Conservation (phyloP, 2,888 invertebrate genomes). For the Sceliomorpha sp. region DNA sequence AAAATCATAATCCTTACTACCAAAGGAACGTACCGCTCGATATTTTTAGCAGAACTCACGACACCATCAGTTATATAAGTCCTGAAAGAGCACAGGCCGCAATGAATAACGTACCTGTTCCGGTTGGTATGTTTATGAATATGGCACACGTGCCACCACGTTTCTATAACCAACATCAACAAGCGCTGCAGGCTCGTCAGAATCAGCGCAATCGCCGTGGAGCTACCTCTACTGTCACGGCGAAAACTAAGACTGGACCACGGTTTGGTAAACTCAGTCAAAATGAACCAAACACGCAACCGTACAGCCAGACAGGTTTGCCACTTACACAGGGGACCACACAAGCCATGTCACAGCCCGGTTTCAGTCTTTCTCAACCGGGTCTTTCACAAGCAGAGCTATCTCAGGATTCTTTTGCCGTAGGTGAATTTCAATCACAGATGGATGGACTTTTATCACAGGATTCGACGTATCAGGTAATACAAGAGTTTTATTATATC, state of each 20-base stretch:
- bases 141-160: constrained; percentile 90
- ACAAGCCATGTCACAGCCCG: constrained; percentile 83
- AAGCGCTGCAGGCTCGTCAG: constrained; percentile 84
- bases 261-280: constrained; percentile 82
- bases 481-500: too few species aligned
- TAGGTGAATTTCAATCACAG: constrained; percentile 93
- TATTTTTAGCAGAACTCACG: constrained; percentile 88
- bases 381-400: constrained; percentile 88
- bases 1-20: constrained; percentile 77
- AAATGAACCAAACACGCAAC: constrained; percentile 88
- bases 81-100: constrained; percentile 89
- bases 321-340: constrained; percentile 81
- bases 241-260: constrained; percentile 64
- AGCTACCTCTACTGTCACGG: constrained; percentile 35
- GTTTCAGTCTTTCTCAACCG: constrained; percentile 85
- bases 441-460: constrained; percentile 97
- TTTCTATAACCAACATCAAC: constrained; percentile 88
- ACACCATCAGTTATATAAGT: constrained; percentile 96
- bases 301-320: constrained; percentile 82
- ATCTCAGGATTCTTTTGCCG: constrained; percentile 91
- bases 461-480: constrained; percentile 90
- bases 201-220: constrained; percentile 77
- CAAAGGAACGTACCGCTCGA: constrained; percentile 82
- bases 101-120: constrained; percentile 92
- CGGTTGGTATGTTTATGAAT: constrained; percentile 96